phyloP scores from a whole-genome alignment of 1,140 invertebrate species.

The Bombyx mandarina region DNA sequence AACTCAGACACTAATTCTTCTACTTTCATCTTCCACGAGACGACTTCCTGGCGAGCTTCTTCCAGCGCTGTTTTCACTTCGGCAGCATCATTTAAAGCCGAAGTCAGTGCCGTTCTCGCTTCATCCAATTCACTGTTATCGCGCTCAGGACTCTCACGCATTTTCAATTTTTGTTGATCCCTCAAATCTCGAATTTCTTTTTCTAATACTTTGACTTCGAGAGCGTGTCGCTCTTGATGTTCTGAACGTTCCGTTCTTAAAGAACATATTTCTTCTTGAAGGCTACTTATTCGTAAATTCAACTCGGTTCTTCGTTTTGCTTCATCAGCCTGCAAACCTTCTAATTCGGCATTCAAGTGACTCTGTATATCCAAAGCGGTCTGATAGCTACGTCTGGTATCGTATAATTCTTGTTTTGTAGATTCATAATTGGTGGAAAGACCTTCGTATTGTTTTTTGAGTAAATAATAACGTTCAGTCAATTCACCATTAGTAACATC shows the following conservation, averaged over 20 bases:
- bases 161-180: constrained; percentile 34
- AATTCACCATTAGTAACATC: constrained; percentile 51
- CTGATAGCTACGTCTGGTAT: constrained; percentile 51
- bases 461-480: constrained; percentile 49
- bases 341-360: constrained; percentile 56
- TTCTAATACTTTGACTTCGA: constrained; percentile 42
- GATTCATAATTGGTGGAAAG: constrained; percentile 46
- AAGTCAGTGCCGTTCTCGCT: constrained; percentile 25
- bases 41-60: constrained; percentile 32
- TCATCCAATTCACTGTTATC: constrained; percentile 53
- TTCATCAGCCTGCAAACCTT: constrained; percentile 51
- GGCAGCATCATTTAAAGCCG: constrained; percentile 31
- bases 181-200: constrained; percentile 42
- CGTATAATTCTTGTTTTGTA: constrained; percentile 62
- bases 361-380: constrained; percentile 61
- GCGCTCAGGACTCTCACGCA: constrained; percentile 33
- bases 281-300: constrained; percentile 27
- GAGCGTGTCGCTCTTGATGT: constrained; percentile 27
- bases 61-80: constrained; percentile 38
- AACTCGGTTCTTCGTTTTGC: constrained; percentile 38
- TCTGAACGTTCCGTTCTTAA: constrained; percentile 41
- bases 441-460: constrained; percentile 57
- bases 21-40: constrained; percentile 42
- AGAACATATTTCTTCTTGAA: constrained; percentile 54
- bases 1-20: constrained; percentile 45